Evolutionary conservation across 1,140 invertebrate species (phyloP).

Genomic region (Pogonognathellus flavescens): DNA sequence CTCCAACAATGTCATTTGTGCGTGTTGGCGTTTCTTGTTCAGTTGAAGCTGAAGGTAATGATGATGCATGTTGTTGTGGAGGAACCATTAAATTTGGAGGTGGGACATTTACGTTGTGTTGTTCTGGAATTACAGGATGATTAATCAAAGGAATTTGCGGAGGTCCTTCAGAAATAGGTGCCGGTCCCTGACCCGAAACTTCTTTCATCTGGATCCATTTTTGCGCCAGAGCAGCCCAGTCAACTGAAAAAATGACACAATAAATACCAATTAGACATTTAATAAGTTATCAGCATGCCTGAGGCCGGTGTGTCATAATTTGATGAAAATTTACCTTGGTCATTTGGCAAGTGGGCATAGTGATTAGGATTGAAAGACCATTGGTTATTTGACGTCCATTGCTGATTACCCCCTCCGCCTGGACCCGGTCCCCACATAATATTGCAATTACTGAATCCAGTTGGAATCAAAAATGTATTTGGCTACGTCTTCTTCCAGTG

Average conservation of each 20-base stretch:
- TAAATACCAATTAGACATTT: no score
- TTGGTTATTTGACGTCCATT: constrained; percentile 9
- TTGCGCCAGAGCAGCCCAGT: constrained; percentile 95
- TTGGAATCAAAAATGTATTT: no score
- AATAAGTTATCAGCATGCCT: no score
- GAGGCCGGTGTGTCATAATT: no score
- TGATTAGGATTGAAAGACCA: constrained; percentile 64
- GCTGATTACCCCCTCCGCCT: constrained; percentile 21
- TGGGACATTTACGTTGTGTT: not conserved
- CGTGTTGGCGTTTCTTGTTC: not conserved
- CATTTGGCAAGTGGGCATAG: constrained; percentile 59
- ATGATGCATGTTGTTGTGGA: not conserved
- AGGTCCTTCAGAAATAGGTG: not conserved
- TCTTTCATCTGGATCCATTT: constrained; percentile 97
- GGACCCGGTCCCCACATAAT: constrained; percentile 53
- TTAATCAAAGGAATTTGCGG: constrained; percentile 7
- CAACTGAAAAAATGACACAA: no score
- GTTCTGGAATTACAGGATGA: constrained; percentile 17
- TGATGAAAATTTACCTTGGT: constrained; percentile 60
- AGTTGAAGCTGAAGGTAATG: not conserved
- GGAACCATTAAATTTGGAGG: constrained; percentile 13
- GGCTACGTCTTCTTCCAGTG: no score
- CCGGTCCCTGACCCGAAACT: not conserved
- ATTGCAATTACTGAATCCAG: no score
- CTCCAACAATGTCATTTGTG: constrained; percentile 56